Base-by-base conservation (phyloP, 2,888 invertebrate genomes). In the Cataglyphis albicans region DNA sequence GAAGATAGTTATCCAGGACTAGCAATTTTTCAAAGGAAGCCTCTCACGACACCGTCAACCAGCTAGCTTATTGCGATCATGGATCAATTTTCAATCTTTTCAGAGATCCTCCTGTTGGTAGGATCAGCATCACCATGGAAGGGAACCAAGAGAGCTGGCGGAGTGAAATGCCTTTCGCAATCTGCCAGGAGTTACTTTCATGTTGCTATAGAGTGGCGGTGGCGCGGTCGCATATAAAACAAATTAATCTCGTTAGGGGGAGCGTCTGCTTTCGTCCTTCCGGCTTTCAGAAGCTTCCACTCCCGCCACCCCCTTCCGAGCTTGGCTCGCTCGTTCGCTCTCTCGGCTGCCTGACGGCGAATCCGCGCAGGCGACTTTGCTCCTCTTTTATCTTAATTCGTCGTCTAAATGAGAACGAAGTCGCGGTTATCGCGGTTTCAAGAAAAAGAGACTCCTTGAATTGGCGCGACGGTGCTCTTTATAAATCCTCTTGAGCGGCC, bases 241-340 rank as follows among this genome's bases (percentile, higher is more conserved):
- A 93, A 92, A 93, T 93, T 93, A 93, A 93, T 93, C 93, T 93
- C 90, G 92, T 93, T 93, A 93, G 91, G 89, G 88, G 89, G 86
- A 91, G 91, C 91, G 90, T 90, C 92, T 91, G 86, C 89, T 90
- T 92, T 90, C 88, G 89, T 89, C 89, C 90, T 92, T 90, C 88
- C 82, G 89, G 87, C 91, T 92, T 90, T 88, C 89, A 89, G 87
- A 84, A 90, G 89, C 90, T 87, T 81, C 82, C 84, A 84, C 74
- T 81, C 80, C 70, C 57, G 55, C 68, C 32, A 55, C 70, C 70
- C 70, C 70, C 44, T 29, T 38, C 25, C n/a, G 25, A 15, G 52
- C 48, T 57, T 70, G 63, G 52, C 48, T 83, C 59, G 18, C 65
- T 76, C 76, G 61, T 38, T 83, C 59, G 18, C 65, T 76, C 72